Evolutionary conservation across 2,888 invertebrate genomes (phyloP).

Genomic region (Atethmia centrago): DNA sequence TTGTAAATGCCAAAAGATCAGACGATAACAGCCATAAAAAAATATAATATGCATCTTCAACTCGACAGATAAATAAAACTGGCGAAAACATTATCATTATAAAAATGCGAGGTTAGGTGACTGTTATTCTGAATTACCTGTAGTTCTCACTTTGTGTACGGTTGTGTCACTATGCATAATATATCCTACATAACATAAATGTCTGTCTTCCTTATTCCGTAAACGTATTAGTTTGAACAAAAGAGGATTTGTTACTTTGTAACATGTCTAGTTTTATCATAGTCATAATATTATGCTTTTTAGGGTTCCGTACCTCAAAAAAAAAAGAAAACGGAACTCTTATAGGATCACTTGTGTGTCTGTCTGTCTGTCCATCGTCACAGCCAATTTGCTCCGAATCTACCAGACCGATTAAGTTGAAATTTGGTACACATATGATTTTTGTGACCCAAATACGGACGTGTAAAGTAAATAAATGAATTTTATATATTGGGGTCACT

Average conservation of each 20-base stretch:
- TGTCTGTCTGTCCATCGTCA: too few relatives aligned
- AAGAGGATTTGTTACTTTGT: constrained; percentile 23
- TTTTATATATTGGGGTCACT: too few relatives aligned
- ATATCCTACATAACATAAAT: constrained; percentile 23
- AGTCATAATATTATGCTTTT: not conserved
- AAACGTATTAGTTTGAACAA: constrained; percentile 38
- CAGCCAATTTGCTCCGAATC: too few relatives aligned
- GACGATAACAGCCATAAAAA: constrained; percentile 27
- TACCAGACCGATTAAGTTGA: too few relatives aligned
- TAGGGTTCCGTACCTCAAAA: too few relatives aligned
- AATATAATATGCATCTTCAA: constrained; percentile 11
- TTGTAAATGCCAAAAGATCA: constrained; percentile 26
- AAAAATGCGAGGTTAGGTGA: constrained; percentile 30
- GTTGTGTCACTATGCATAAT: constrained; percentile 40
- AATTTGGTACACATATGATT: too few relatives aligned
- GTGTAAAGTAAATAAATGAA: too few relatives aligned
- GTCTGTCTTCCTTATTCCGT: constrained; percentile 48
- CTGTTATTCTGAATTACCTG: constrained; percentile 8
- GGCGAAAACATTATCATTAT: constrained; percentile 10
- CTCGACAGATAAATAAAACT: constrained; percentile 35
- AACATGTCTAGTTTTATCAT: constrained; percentile 1
- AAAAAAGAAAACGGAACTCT: too few relatives aligned
- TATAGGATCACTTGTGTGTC: too few relatives aligned
- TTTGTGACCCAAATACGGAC: too few relatives aligned
- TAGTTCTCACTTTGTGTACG: constrained; percentile 19